These are phyloP conservation scores for Hipparchia sbordonii DNA, from an alignment of 2,888 invertebrate genomes.

Conservation along the genomic window DNA sequence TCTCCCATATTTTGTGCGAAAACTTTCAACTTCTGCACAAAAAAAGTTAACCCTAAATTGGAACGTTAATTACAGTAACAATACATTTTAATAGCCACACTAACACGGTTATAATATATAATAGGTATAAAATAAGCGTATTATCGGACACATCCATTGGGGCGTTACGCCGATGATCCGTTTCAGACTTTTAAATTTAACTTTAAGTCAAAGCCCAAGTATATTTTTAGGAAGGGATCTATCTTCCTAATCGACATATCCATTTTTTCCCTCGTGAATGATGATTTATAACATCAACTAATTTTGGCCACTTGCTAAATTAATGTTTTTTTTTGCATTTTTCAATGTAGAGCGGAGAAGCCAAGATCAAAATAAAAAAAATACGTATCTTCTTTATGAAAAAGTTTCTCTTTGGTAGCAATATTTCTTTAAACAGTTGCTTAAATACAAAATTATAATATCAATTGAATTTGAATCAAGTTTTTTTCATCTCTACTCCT, in stretches of 20 bases:
- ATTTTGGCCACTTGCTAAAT: background rate
- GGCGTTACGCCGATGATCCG: conserved; percentile 65
- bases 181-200: conserved; percentile 75
- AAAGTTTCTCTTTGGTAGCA: too few relatives aligned
- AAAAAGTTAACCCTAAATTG: background rate
- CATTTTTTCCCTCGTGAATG: conserved; percentile 1
- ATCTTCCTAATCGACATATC: conserved; percentile 24
- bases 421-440: too few relatives aligned
- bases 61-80: conserved; percentile 53
- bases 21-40: background rate
- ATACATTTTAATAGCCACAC: conserved; percentile 65
- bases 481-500: too few relatives aligned
- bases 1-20: background rate
- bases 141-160: conserved; percentile 75
- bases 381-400: too few relatives aligned
- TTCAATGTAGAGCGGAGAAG: background rate
- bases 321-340: background rate
- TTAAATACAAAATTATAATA: too few relatives aligned
- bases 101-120: conserved; percentile 76
- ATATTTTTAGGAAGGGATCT: conserved; percentile 28
- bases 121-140: conserved; percentile 81
- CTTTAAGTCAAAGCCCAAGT: conserved; percentile 53
- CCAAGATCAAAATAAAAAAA: background rate
- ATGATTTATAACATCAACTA: background rate
- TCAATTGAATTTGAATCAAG: too few relatives aligned